Conservation (phyloP, 1,140 invertebrate species). For the Drosophila guanche region DNA sequence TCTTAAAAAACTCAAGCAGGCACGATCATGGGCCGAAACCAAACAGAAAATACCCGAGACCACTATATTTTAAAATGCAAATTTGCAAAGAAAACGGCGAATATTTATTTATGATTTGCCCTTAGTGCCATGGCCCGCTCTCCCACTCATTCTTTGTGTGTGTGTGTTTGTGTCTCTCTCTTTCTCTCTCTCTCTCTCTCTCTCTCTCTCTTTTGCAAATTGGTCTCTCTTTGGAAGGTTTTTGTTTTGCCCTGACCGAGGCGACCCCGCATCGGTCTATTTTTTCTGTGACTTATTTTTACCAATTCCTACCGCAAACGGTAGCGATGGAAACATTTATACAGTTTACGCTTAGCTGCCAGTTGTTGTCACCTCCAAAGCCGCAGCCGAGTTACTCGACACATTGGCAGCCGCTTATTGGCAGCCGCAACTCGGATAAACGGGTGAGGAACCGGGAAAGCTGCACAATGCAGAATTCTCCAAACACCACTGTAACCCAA, state of each 20-base stretch:
- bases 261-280: constrained; percentile 21
- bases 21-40: constrained; percentile 1
- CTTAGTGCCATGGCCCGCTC: constrained; percentile 5
- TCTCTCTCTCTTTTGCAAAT: background rate
- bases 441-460: constrained; percentile 1
- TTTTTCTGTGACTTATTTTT: constrained; percentile 50
- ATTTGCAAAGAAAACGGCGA: constrained; percentile 28
- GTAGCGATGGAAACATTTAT: constrained; percentile 67
- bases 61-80: constrained; percentile 31
- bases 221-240: background rate
- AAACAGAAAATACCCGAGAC: constrained; percentile 11
- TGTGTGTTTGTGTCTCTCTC: constrained; percentile 9
- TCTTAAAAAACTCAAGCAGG: constrained; percentile 39
- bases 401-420: constrained; percentile 4
- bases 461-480: constrained; percentile 20
- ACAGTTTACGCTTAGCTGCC: constrained; percentile 69
- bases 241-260: too few species aligned
- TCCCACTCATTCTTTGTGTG: background rate
- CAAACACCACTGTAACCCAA: constrained; percentile 58
- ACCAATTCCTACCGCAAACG: constrained; percentile 40
- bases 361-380: constrained; percentile 60
- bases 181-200: constrained; percentile 18
- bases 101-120: constrained; percentile 66
- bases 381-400: constrained; percentile 40
- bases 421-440: background rate